Conservation (phyloP, 2,888 invertebrate genomes). For the Beris morrisii region DNA sequence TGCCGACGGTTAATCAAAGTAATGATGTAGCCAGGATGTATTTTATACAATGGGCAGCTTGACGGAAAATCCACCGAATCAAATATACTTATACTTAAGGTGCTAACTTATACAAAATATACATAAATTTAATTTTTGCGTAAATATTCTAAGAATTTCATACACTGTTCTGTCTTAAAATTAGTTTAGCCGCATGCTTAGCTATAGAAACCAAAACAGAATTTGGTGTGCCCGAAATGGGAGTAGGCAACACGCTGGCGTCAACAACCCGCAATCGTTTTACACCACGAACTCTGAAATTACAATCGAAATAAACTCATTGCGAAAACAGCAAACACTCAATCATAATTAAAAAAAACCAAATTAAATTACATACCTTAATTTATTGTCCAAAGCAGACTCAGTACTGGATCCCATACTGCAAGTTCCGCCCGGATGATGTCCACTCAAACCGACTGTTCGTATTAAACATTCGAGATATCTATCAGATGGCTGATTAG, state of each 20-base stretch:
- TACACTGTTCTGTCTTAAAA: constrained; percentile 48
- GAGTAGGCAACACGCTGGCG: constrained; percentile 77
- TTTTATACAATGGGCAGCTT: too few relatives aligned
- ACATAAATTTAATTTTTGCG: too few relatives aligned
- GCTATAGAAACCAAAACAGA: constrained; percentile 68
- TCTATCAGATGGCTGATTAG: constrained; percentile 55
- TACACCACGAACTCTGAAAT: constrained; percentile 64
- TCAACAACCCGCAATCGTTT: constrained; percentile 73
- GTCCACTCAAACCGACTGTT: constrained; percentile 68
- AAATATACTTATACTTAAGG: too few relatives aligned
- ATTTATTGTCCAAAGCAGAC: constrained; percentile 68
- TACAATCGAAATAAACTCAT: neutral
- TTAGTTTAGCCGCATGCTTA: constrained; percentile 65
- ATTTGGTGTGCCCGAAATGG: constrained; percentile 76
- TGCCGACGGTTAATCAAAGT: too few relatives aligned
- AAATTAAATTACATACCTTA: constrained; percentile 59
- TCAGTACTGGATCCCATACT: constrained; percentile 62
- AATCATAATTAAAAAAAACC: neutral
- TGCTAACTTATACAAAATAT: too few relatives aligned
- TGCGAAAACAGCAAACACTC: neutral
- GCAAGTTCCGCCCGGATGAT: constrained; percentile 81
- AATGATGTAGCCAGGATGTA: too few relatives aligned
- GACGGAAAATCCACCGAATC: too few relatives aligned
- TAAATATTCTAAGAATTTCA: too few relatives aligned
- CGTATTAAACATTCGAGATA: constrained; percentile 68